These are phyloP conservation scores for Drosophila malerkotliana DNA, from an alignment of 1,140 invertebrate species.

Conservation along the genomic window DNA sequence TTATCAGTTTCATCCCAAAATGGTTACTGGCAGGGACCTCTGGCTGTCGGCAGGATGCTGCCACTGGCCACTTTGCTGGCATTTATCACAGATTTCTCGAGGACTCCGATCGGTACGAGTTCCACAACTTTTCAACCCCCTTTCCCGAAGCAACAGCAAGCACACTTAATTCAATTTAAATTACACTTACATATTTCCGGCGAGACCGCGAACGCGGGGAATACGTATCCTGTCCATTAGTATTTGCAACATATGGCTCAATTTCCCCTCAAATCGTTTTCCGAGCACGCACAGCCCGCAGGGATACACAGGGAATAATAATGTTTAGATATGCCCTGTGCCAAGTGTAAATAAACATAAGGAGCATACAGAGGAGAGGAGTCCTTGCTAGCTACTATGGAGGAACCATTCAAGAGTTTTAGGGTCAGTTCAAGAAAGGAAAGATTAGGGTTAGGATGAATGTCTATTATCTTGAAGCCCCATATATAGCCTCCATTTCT, in stretches of 20 bases:
- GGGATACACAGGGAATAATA: constrained; percentile 9
- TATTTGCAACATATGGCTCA: constrained; percentile 83
- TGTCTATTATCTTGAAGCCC: no score
- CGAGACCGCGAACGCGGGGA: constrained; percentile 8
- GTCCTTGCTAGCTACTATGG: no score
- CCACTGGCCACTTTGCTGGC: constrained; percentile 68
- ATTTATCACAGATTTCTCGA: constrained; percentile 69
- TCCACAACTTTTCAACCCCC: constrained; percentile 1
- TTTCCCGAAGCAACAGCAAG: constrained; percentile 1
- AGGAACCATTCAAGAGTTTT: background rate
- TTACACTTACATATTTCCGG: constrained; percentile 82
- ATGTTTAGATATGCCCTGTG: background rate
- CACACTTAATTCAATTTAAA: constrained; percentile 83
- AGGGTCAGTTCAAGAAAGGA: no score
- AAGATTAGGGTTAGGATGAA: no score
- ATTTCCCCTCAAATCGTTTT: constrained; percentile 74
- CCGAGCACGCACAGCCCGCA: constrained; percentile 39
- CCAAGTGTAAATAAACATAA: no score
- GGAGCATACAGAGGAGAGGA: background rate
- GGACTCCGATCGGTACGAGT: constrained; percentile 12
- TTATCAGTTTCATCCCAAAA: constrained; percentile 49
- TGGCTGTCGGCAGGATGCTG: constrained; percentile 8
- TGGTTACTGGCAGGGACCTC: constrained; percentile 6
- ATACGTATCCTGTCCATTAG: constrained; percentile 69
- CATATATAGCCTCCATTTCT: background rate